Base-by-base conservation (phyloP, 2,113 vertebrate genomes). In the Zootoca vivipara region DNA sequence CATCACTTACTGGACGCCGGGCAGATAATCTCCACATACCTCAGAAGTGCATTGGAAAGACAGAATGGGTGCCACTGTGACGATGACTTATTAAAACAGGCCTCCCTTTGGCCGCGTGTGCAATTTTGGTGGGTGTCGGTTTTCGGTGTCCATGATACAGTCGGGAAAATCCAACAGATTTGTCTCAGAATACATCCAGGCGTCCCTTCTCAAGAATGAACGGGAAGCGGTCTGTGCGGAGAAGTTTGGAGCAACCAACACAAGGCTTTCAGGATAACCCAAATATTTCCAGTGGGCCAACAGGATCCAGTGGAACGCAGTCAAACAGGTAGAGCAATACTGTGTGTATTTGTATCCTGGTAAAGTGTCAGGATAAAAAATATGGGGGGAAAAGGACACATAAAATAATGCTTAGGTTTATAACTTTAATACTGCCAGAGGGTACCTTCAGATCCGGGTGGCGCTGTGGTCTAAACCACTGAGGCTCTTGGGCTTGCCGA, bases 211-310 rank as follows among this genome's bases (percentile, higher is more conserved):
- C 56, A 38, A 13, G 16, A 65, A 89, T 82, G 88, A 80, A 80
- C 24, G 88, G 88, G 33, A 82, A 65, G 85, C 83, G 78, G 4
- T 74, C 78, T 74, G 30, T 67, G 69, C 69, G 35, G 64, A 81
- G 83, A 65, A 56, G 70, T 56, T 69, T 38, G n/a, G 82, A 52
- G 6, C 62, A 64, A n/a, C 28, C 7, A 67, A 2, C 42, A 4
- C 74, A 13, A 30, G 78, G 0, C 18, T 38, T 35, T 85, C n/a
- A 46, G 73, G 52, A 81, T 46, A 80, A 65, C 24, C 1, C 52
- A 30, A 64, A 58, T 81, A 81, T 10, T 62, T 26, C 83, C 77
- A 89, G 26, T 46, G 69, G 6, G 4, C 20, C 58, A 13, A 22
- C 16, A 8, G 62, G 40, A 46, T 89, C 83, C 24, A 24, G 69